Percentiles rank a stretch among this genome's conserved stretches.
Conservation (phyloP, 2,888 invertebrate genomes). For the Leptarthrus brevirostris region DNA sequence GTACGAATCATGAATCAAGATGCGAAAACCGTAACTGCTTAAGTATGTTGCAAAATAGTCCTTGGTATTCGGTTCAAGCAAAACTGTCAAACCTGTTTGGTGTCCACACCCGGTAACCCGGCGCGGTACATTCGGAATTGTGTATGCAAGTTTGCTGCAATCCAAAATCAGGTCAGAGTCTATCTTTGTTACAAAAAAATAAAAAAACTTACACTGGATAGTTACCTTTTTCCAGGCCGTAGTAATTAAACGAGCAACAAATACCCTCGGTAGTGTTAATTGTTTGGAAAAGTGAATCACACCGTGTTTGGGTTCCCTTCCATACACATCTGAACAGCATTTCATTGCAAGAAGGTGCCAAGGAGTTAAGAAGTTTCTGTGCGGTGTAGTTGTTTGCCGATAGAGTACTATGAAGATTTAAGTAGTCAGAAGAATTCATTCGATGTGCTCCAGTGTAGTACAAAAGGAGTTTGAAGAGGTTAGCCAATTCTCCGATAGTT, state of each 20-base stretch:
- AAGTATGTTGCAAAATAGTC: slow-evolving; percentile 74
- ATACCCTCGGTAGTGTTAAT: slow-evolving; percentile 68
- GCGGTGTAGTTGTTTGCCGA: slow-evolving; percentile 57
- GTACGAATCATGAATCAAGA: slow-evolving; percentile 74
- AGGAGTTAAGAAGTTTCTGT: slow-evolving; percentile 55
- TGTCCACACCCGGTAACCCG: slow-evolving; percentile 77
- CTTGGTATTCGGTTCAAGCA: slow-evolving; percentile 69
- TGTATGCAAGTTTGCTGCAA: slow-evolving; percentile 62
- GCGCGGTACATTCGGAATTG: slow-evolving; percentile 68
- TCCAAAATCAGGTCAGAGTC: too few species aligned
- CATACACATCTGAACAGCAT: slow-evolving; percentile 71
- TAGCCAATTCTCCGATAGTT: slow-evolving; percentile 56
- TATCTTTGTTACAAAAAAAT: too few species aligned
- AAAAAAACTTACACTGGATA: slow-evolving; percentile 60
- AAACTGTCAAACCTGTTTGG: slow-evolving; percentile 74
- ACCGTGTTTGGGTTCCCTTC: slow-evolving; percentile 70
- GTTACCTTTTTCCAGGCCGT: slow-evolving; percentile 64
- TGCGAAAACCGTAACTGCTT: slow-evolving; percentile 73
- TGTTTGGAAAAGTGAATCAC: slow-evolving; percentile 69
- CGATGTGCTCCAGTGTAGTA: slow-evolving; percentile 55
- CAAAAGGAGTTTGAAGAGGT: slow-evolving; percentile 56
- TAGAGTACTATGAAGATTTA: slow-evolving; percentile 55
- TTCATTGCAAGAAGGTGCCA: slow-evolving; percentile 70
- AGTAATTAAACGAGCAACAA: slow-evolving; percentile 77
- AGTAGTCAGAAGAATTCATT: slow-evolving; percentile 52